Evolutionary conservation across 2,888 invertebrate species (phyloP).

Genomic region (Hybos culiciformis): DNA sequence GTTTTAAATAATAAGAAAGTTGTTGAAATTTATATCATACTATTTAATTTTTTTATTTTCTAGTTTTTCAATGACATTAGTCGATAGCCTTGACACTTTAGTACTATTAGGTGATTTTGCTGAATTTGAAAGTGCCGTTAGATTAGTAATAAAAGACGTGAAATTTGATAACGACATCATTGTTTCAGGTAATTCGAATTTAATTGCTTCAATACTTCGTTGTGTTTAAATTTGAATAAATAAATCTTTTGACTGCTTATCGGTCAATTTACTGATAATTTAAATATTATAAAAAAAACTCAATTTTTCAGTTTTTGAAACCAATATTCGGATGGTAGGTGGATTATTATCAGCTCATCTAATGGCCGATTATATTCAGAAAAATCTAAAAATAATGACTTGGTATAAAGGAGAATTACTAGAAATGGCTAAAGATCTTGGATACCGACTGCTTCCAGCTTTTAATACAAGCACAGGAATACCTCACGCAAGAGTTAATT

Average conservation of each 20-base stretch:
- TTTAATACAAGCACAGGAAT: slow-evolving; percentile 97
- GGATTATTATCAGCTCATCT: slow-evolving; percentile 89
- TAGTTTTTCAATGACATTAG: slow-evolving; percentile 91
- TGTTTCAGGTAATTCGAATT: too few relatives aligned
- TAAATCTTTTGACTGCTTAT: too few relatives aligned
- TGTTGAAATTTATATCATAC: slow-evolving; percentile 3
- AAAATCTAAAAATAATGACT: slow-evolving; percentile 54
- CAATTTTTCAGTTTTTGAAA: slow-evolving; percentile 98
- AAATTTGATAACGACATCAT: slow-evolving; percentile 87
- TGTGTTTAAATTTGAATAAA: too few relatives aligned
- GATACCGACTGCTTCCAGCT: slow-evolving; percentile 84
- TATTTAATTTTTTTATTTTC: slow-evolving; percentile 28
- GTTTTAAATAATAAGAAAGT: neutral
- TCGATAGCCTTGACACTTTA: slow-evolving; percentile 87
- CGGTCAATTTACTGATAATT: too few relatives aligned
- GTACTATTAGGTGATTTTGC: slow-evolving; percentile 83
- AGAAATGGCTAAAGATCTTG: slow-evolving; percentile 82
- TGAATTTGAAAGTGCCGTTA: slow-evolving; percentile 86
- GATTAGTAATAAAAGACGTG: slow-evolving; percentile 72
- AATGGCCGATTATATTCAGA: slow-evolving; percentile 67
- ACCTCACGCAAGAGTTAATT: slow-evolving; percentile 88
- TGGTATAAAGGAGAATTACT: slow-evolving; percentile 86
- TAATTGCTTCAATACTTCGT: too few relatives aligned
- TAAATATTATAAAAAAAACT: too few relatives aligned
- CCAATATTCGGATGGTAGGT: slow-evolving; percentile 94